Percentiles rank a stretch among this genome's conserved stretches.
These are phyloP conservation scores for Stramonita haemastoma DNA, from an alignment of 2,888 invertebrate genomes.

Conservation along the genomic window DNA sequence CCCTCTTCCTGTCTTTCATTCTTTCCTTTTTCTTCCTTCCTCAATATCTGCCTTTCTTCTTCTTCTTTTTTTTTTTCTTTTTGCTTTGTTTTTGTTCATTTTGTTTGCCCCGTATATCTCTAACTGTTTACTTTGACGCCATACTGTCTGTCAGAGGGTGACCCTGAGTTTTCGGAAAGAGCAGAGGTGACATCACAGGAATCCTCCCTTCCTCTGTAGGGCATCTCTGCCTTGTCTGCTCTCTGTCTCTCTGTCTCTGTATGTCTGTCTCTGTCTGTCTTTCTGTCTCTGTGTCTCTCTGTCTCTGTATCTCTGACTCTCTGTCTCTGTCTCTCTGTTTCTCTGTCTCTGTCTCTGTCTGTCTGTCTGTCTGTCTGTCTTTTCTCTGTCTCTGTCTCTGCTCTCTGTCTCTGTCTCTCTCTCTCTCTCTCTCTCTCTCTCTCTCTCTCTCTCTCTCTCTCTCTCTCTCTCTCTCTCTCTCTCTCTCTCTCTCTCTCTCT, in stretches of 20 bases:
- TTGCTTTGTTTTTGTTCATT: too few relatives aligned
- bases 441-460: not conserved
- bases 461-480: not conserved
- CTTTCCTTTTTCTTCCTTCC: too few relatives aligned
- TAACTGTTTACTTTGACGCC: too few relatives aligned
- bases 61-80: too few relatives aligned
- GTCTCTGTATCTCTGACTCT: not conserved
- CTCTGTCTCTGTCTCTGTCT: not conserved
- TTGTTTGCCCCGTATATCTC: too few relatives aligned
- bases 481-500: not conserved
- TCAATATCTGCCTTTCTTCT: too few relatives aligned
- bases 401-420: not conserved
- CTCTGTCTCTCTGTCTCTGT: not conserved
- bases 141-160: too few relatives aligned
- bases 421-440: not conserved
- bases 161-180: too few relatives aligned
- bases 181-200: too few relatives aligned
- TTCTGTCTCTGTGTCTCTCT: not conserved
- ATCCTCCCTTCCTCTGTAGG: too few relatives aligned
- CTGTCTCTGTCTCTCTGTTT: too few relatives aligned
- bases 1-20: too few relatives aligned
- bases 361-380: not conserved
- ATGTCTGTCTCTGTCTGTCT: constrained; percentile 9
- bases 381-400: not conserved
- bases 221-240: not conserved